Conservation (phyloP, 1,140 invertebrate genomes). For the Leptinotarsa undecemlineata region DNA sequence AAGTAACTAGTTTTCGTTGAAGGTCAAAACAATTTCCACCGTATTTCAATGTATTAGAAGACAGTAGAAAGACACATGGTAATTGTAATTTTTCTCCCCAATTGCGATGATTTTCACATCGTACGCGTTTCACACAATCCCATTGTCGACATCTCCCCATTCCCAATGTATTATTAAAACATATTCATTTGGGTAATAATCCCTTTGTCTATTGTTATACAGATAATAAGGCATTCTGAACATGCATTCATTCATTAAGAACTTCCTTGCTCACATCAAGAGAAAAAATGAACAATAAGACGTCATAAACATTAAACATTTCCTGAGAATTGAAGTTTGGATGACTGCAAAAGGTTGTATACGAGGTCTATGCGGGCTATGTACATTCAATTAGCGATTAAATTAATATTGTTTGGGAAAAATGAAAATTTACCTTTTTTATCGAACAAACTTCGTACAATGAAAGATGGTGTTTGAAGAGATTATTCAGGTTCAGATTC, state of each 20-base stretch:
- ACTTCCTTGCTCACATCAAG: constrained; percentile 17
- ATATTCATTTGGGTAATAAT: constrained; percentile 6
- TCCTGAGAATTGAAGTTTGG: neutral
- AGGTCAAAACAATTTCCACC: no score
- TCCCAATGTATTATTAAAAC: constrained; percentile 17
- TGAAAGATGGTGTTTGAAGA: no score
- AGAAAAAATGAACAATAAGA: constrained; percentile 15
- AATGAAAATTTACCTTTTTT: no score
- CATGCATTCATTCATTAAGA: constrained; percentile 26
- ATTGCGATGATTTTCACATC: neutral
- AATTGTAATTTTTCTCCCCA: neutral
- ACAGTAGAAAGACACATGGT: neutral
- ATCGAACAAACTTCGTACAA: no score
- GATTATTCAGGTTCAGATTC: no score
- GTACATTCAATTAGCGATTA: no score
- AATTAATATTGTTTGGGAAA: no score
- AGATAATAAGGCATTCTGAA: constrained; percentile 25
- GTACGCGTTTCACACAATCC: neutral
- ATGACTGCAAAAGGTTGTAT: no score
- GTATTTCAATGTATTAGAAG: no score
- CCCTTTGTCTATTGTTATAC: constrained; percentile 18
- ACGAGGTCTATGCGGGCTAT: no score
- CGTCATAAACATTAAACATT: neutral
- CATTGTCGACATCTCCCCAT: constrained; percentile 11
- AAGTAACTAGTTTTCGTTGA: no score